Evolutionary conservation across 1,140 invertebrate genomes (phyloP), one percentile per base, ranked within the genome.

Genomic region (Thereuonema tuberculata): DNA sequence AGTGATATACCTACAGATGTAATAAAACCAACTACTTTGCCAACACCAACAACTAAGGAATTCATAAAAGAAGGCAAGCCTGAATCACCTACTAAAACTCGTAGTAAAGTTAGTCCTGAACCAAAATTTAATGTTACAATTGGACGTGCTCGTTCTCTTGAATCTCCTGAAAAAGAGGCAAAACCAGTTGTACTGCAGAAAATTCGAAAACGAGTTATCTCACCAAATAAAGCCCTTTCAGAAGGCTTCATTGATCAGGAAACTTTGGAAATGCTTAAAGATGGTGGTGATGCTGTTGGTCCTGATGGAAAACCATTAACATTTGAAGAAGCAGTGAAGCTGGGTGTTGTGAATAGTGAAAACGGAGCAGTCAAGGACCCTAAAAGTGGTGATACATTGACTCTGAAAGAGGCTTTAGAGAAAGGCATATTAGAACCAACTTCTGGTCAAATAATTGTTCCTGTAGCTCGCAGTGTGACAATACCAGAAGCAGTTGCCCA

Each of bases 361-460:
- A 78, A 79, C 55, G 89, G 93, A 1, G 79, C 80, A 52, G 85
- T 97, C 56, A 74, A 83, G n/a, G 88, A 95, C 76, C 84, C 88
- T 20, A 79, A 86, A 69, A 80, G 83, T 61, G 88, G 89, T 59
- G 82, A 89, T 65, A 72, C 80, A 3, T 67, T 97, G 9, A 85
- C 78, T 31, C 85, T 95, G 9, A 82, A 82, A 24, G 83, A 96
- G 75, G 93, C 92, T 2, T 78, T 96, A 1, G 79, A 86, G 61
- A 78, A 85, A 64, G 89, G 90, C 47, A 78, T 95, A 56, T 71
- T 98, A 61, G 89, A 96, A 77, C 76, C 82, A 1, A 66, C 75
- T 14, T 83, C 82, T 63, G 87, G 89, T 67, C 80, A 87, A 70
- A 70, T 86, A 59, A 74, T 94, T 28, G 77, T 94, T 66, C 89